Conservation (phyloP, 2,113 vertebrate species). For the Argyrosomus japonicus region DNA sequence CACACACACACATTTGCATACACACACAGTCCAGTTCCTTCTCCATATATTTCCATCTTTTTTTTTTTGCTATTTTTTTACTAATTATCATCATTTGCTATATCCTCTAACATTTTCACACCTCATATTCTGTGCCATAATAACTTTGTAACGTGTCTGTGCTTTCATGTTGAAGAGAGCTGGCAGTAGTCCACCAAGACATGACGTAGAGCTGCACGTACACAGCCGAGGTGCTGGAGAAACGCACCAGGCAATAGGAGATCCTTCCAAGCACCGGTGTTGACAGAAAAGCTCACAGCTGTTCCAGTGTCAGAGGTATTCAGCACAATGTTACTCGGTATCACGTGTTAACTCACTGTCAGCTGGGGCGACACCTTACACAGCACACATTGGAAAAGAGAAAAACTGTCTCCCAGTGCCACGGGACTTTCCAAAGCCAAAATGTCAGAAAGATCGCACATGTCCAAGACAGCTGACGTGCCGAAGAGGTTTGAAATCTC, state of each 20-base stretch:
- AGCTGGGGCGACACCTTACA: constrained; percentile 31
- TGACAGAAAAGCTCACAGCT: constrained; percentile 48
- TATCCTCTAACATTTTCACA: constrained; percentile 3
- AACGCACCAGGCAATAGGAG: constrained; percentile 7
- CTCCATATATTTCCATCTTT: constrained; percentile 15
- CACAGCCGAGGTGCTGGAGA: constrained; percentile 23
- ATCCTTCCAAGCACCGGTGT: constrained; percentile 32
- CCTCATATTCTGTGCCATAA: constrained; percentile 37
- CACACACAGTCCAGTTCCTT: constrained; percentile 33
- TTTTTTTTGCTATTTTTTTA: neutral
- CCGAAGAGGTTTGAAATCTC: constrained; percentile 27
- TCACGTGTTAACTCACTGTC: constrained; percentile 45
- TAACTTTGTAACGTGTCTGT: constrained; percentile 58
- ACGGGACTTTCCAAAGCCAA: constrained; percentile 16
- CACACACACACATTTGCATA: neutral
- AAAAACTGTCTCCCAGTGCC: constrained; percentile 25
- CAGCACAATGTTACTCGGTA: constrained; percentile 39
- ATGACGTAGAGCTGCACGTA: constrained; percentile 2
- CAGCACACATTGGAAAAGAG: neutral
- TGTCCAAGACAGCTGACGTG: constrained; percentile 45
- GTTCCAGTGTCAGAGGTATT: constrained; percentile 57
- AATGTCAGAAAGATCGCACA: constrained; percentile 30
- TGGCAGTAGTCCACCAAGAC: constrained; percentile 34
- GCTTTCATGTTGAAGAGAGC: constrained; percentile 48
- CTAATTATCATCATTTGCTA: too few relatives aligned